Conservation (phyloP, 1,140 invertebrate species). For the Sycophaga agraensis region DNA sequence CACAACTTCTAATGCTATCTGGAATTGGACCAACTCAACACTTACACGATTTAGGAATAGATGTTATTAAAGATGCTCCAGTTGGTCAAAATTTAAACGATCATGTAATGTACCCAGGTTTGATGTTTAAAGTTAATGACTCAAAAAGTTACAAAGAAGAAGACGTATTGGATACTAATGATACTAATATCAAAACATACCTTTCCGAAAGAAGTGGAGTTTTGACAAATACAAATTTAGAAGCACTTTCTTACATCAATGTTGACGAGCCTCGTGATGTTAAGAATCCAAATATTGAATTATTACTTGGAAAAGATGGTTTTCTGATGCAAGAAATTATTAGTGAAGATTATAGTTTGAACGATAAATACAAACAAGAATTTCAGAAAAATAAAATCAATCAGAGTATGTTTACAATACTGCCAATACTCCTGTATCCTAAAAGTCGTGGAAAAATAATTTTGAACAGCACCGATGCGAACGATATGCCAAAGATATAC, state of each 20-base stretch:
- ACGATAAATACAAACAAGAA: neutral
- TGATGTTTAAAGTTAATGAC: neutral
- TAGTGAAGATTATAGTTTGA: neutral
- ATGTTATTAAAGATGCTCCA: constrained; percentile 53
- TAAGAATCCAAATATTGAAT: neutral
- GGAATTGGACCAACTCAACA: too few species aligned
- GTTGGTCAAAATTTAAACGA: constrained; percentile 65
- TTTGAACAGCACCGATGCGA: constrained; percentile 68
- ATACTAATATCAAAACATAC: neutral
- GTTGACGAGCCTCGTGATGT: neutral
- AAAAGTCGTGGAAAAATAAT: constrained; percentile 73
- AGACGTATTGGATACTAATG: neutral
- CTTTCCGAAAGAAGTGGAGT: neutral
- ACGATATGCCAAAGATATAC: constrained; percentile 76
- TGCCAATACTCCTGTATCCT: constrained; percentile 71
- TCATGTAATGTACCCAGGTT: constrained; percentile 47
- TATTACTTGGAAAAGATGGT: neutral
- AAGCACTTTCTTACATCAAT: neutral
- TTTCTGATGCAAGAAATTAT: neutral
- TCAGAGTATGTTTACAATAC: constrained; percentile 64
- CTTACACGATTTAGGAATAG: too few species aligned
- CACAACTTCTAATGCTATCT: too few species aligned
- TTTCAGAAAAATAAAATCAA: constrained; percentile 13
- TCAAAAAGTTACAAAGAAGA: too few species aligned
- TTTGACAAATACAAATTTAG: neutral